Percentiles rank a stretch among this genome's conserved stretches.
phyloP scores from a whole-genome alignment of 1,140 invertebrate genomes.

The Philotrypesis tridentata region DNA sequence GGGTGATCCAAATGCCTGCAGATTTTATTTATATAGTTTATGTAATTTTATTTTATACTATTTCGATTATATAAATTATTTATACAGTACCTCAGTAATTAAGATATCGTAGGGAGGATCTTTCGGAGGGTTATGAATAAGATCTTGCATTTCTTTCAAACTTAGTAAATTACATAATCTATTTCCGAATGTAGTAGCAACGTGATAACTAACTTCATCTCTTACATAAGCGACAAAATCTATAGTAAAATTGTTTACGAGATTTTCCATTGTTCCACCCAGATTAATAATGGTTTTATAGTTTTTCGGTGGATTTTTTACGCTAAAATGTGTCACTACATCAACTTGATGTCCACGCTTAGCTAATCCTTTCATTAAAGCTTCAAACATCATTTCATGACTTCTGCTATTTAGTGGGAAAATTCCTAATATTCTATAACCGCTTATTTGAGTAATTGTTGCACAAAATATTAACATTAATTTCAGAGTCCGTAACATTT shows the following conservation, averaged over 20 bases:
- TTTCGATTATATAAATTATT: background rate
- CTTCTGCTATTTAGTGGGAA: slow-evolving; percentile 70
- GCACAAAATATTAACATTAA: background rate
- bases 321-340: slow-evolving; percentile 59
- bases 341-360: slow-evolving; percentile 73
- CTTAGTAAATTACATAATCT: slow-evolving; percentile 43
- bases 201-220: background rate
- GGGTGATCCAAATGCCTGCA: slow-evolving; percentile 55
- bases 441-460: background rate
- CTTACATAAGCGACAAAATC: slow-evolving; percentile 35
- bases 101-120: slow-evolving; percentile 62
- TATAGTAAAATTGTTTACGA: slow-evolving; percentile 44
- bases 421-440: slow-evolving; percentile 69
- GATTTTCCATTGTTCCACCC: slow-evolving; percentile 42
- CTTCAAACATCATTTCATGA: slow-evolving; percentile 71
- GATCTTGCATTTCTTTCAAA: slow-evolving; percentile 50
- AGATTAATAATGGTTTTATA: slow-evolving; percentile 59
- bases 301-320: slow-evolving; percentile 62
- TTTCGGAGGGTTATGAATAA: slow-evolving; percentile 59
- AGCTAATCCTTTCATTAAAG: slow-evolving; percentile 68
- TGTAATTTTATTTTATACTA: background rate
- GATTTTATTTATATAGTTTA: background rate
- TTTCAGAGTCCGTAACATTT: background rate
- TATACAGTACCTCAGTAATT: slow-evolving; percentile 56
- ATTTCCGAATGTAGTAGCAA: slow-evolving; percentile 37